These are phyloP conservation scores for Acomys russatus DNA, from an alignment of 2,797 vertebrate species.

Conservation along the genomic window DNA sequence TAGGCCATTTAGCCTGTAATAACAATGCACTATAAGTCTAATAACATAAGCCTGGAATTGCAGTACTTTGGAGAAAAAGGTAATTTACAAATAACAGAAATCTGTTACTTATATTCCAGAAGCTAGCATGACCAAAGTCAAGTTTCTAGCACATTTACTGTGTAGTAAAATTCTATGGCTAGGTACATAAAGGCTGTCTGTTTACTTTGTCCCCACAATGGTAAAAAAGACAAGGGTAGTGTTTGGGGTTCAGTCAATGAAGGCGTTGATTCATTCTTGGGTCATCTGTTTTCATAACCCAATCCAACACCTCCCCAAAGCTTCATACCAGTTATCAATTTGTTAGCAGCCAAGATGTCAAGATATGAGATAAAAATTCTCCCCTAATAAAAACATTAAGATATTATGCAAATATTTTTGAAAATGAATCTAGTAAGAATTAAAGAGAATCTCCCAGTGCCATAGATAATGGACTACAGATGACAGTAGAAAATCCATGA, in stretches of 20 bases:
- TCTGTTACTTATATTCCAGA: not conserved
- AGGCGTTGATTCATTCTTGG: not conserved
- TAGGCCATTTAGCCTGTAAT: not conserved
- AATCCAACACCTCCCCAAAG: not conserved
- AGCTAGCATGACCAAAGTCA: not conserved
- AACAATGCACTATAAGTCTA: not conserved
- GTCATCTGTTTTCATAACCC: accelerated
- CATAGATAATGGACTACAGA: not conserved
- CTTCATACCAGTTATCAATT: not conserved
- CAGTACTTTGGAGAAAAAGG: not conserved
- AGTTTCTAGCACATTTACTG: not conserved
- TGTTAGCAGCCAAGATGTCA: not conserved
- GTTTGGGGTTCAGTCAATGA: not conserved
- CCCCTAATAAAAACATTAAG: not conserved
- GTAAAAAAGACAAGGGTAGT: not conserved
- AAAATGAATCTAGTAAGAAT: not conserved
- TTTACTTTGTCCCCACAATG: not conserved
- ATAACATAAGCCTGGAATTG: not conserved
- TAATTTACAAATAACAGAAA: not conserved
- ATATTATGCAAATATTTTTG: not conserved
- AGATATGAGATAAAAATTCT: not conserved
- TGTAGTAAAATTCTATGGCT: not conserved
- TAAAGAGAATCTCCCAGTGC: not conserved
- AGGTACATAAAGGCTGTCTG: not conserved
- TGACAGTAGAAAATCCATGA: not conserved